Percentiles rank a stretch among this genome's conserved stretches.
Conservation (phyloP, 30 jellyfish, hydroid and myxozoan genomes). For the Catostylus mosaicus region DNA sequence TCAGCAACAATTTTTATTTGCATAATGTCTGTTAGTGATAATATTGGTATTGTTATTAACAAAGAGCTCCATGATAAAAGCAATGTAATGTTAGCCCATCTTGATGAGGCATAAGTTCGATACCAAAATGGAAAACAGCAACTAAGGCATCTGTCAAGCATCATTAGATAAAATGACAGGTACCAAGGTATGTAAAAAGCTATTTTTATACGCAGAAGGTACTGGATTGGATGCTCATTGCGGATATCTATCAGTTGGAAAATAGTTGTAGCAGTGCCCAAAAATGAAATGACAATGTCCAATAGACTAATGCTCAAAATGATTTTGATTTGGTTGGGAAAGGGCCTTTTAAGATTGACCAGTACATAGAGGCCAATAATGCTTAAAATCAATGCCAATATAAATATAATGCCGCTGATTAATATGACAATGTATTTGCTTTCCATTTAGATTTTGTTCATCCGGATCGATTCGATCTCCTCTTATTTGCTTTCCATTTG, state of each 20-base stretch:
- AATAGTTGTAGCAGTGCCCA: background rate
- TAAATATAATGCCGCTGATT: background rate
- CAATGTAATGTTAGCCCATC: background rate
- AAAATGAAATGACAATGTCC: background rate
- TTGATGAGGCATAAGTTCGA: background rate
- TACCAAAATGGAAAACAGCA: constrained; percentile 13
- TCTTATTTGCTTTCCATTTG: background rate
- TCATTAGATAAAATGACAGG: constrained; percentile 16
- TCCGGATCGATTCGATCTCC: background rate
- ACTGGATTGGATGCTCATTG: background rate
- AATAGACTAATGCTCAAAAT: background rate
- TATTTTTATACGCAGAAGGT: background rate
- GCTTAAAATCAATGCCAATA: background rate
- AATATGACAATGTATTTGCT: background rate
- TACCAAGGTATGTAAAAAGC: constrained; percentile 12
- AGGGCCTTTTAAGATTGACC: too few relatives aligned
- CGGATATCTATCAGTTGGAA: background rate
- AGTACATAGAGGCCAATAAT: background rate
- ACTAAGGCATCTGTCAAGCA: constrained; percentile 27
- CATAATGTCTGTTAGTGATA: background rate
- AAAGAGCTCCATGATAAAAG: background rate
- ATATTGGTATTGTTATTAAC: background rate
- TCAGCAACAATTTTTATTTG: background rate
- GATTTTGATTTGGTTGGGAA: constrained; percentile 5
- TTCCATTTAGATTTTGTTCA: background rate